These are phyloP conservation scores for Corythornis leucogaster DNA, from an alignment of 2,797 vertebrate genomes.

Conservation along the genomic window DNA sequence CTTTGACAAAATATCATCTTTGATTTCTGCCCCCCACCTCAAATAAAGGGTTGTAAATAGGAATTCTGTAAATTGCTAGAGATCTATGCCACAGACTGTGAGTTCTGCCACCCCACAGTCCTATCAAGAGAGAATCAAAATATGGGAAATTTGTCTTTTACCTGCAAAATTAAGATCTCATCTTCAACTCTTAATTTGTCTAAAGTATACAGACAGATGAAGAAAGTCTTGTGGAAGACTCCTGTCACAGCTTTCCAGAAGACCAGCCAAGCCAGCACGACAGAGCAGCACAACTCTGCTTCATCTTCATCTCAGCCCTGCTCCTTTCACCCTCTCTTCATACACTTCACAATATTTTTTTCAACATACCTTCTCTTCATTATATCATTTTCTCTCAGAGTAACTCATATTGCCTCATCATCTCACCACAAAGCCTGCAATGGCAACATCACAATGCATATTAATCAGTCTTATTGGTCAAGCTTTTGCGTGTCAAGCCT, in stretches of 20 bases:
- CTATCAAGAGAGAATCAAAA: not conserved
- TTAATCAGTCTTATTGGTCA: not conserved
- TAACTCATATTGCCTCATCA: not conserved
- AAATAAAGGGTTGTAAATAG: rapidly evolving
- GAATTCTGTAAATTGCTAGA: not conserved
- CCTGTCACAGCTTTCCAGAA: not conserved
- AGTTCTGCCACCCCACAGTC: not conserved
- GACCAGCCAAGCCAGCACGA: not conserved
- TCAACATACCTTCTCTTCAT: not conserved
- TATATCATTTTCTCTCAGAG: not conserved
- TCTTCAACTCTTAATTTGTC: not conserved
- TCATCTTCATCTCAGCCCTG: not conserved
- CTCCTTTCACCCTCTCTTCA: not conserved
- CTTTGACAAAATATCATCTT: not conserved
- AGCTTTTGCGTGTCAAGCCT: not conserved
- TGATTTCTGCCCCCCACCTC: not conserved
- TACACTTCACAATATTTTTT: not conserved
- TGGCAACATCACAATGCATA: not conserved
- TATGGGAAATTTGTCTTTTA: not conserved
- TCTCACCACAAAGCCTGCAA: not conserved
- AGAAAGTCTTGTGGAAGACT: not conserved
- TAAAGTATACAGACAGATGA: not conserved
- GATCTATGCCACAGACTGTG: not conserved
- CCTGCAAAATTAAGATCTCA: not conserved
- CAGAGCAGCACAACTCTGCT: not conserved